Evolutionary conservation across 2,797 vertebrate genomes (phyloP), one percentile per base, ranked within the genome.

Genomic region (Pseudochaenichthys georgianus): DNA sequence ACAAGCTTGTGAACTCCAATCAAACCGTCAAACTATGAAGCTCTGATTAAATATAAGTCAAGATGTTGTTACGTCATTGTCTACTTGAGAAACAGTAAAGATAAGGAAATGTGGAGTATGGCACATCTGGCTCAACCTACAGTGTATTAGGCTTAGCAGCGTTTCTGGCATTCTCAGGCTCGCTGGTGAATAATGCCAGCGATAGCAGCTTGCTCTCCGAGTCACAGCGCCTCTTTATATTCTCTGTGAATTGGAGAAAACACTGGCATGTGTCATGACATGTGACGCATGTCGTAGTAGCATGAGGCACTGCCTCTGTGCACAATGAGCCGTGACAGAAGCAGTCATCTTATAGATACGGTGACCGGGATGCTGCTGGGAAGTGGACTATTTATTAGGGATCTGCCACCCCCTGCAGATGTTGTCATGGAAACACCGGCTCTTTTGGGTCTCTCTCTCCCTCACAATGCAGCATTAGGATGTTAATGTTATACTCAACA

Each of bases 351-450:
- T 82, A 67, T 43, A 73, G 48, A 83, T 59, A 62, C n/a, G 28
- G 61, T 86, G 88, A 85, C 82, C 86, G 80, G 73, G 75, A 81
- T 55, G 84, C 71, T 82, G 81, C 77, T 86, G 79, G 87, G 83
- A 78, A 89, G 81, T 82, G 76, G 66, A 83, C 77, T 71, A 48
- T 86, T 91, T 87, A 83, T 92, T 88, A 89, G 86, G 89, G 82
- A 93, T 93, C 90, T 90, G 91, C 93, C 88, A 90, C 88, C 91
- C 87, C 90, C 81, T 94, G 92, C 93, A 93, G 91, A 94, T 92
- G 94, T 95, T 94, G 93, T 93, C 94, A 95, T 95, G 93, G 94
- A 89, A 95, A 95, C 93, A 76, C 85, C 3, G 45, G 81, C 76
- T 92, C 88, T 88, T 93, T 86, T 91, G 82, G 93, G 85, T 72